These are phyloP conservation scores for Coelopa frigida DNA, from an alignment of 1,140 invertebrate species.

Conservation along the genomic window DNA sequence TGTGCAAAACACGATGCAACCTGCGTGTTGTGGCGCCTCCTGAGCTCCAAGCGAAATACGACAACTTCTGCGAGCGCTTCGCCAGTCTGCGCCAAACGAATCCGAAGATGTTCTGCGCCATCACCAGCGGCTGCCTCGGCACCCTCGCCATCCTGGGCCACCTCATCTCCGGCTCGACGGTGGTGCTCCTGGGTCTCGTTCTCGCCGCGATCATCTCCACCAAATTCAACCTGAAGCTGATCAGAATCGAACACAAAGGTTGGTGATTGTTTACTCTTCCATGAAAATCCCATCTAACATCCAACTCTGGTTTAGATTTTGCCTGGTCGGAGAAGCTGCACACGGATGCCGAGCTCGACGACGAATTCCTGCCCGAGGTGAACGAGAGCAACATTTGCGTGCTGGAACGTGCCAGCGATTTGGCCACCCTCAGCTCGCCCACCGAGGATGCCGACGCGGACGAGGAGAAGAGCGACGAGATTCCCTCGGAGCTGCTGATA, in stretches of 20 bases:
- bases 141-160: conserved; percentile 33
- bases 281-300: conserved; percentile 1
- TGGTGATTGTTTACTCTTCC: conserved; percentile 3
- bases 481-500: conserved; percentile 39
- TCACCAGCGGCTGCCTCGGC: conserved; percentile 23
- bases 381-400: conserved; percentile 40
- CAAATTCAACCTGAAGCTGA: conserved; percentile 33
- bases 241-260: conserved; percentile 34
- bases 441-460: conserved; percentile 26
- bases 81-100: conserved; percentile 15
- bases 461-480: conserved; percentile 40
- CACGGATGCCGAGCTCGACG: conserved; percentile 30
- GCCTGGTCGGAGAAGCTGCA: conserved; percentile 30
- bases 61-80: conserved; percentile 17
- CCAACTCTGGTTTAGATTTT: conserved; percentile 30
- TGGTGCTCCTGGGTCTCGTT: conserved; percentile 28
- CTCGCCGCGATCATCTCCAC: conserved; percentile 31
- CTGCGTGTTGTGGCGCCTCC: conserved; percentile 31
- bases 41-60: conserved; percentile 24
- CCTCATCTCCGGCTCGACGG: conserved; percentile 31
- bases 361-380: conserved; percentile 40
- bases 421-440: conserved; percentile 33
- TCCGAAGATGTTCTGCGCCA: conserved; percentile 33
- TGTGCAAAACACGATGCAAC: conserved; percentile 36
- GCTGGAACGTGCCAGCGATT: conserved; percentile 35